Base-by-base conservation (phyloP, 2,888 invertebrate genomes). In the Lottia scabra region DNA sequence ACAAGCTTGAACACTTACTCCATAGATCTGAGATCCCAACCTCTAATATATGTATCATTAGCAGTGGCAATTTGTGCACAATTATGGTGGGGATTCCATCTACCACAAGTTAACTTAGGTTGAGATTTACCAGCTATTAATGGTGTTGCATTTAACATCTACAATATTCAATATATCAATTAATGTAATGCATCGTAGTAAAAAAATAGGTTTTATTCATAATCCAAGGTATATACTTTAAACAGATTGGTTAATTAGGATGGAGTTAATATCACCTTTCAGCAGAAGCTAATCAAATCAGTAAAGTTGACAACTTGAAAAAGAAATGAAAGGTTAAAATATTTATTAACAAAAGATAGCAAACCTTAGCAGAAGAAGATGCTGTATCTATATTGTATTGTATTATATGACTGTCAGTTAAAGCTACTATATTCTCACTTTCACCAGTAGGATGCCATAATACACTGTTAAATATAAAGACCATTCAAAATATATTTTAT, bases 21-120 rank as follows among this genome's bases (percentile, higher is more conserved):
- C 87, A 93, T 92, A 71, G 92, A 91, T 65, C 98, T 91, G 0
- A 96, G 92, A 90, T 99, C 98, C 91, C 95, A 97, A 2, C 96
- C 95, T 78, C 94, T 93, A 72, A 99, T 92, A 85, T 93, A 93
- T 76, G 94, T 94, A 80, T 97, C 97, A 87, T 95, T 94, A 10
- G 96, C 92, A 0, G 96, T 94, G 27, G 95, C 94, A 86, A 99
- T 93, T 90, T 95, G 95, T 75, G 93, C 92, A 81, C 94, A 94
- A 81, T 94, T 94, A 87, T 96, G 96, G 86, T 98, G 97, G 13
- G 98, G 97, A 89, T 97, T 97, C 98, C 98, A 99, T 89, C 96
- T 95, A 12, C 96, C 97, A 67, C 92, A 93, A 0, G 94, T 94
- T 85, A 95, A 94, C 86, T 94, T 94, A 45, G 94, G 93, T 79